Evolutionary conservation across 2,797 vertebrate species (phyloP), one percentile per base, ranked within the genome.

Genomic region (Manis pentadactyla): DNA sequence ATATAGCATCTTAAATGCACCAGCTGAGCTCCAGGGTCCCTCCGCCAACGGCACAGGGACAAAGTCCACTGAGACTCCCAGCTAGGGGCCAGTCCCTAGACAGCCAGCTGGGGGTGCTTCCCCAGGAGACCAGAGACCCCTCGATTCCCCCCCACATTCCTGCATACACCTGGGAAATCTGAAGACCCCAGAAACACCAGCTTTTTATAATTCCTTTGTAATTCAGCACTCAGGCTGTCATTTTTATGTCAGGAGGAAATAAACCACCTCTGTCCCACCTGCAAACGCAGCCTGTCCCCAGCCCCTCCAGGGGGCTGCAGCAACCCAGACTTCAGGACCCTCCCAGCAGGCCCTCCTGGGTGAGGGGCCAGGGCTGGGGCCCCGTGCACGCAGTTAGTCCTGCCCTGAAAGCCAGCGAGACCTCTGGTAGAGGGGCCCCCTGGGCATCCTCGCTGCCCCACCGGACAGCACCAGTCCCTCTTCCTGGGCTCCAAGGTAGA

Each of bases 151-250:
- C 4, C 12, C n/a, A 68, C 39, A n/a, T 23, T 1, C 0, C 29
- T 14, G 9, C 6, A 2, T 0, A 0, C 1, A 2, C 27, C 4
- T 17, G 55, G 23, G 59, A 31, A 0, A 15, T 11, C 11, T 6
- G 23, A 27, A 8, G 31, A 13, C 19, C 77, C 66, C 5, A 0
- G 39, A 27, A 63, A 51, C 0, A 19, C 39, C 13, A 4, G 31
- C 6, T 57, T 3, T 0, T 0, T 0, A 1, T 12, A 74, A 4
- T n/a, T 95, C 90, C 83, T 61, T 27, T 0, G 46, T 88, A 85
- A 14, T 1, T 2, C 1, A 3, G 0, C 3, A 0, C 1, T 14
- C 13, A 9, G 84, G 15, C 19, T 1, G 6, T 7, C 23, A 14
- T 0, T 63, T 79, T 75, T 49, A 42, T 21, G 18, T 73, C 29